Conservation (phyloP, 2,113 vertebrate genomes). For the Garra rufa region DNA sequence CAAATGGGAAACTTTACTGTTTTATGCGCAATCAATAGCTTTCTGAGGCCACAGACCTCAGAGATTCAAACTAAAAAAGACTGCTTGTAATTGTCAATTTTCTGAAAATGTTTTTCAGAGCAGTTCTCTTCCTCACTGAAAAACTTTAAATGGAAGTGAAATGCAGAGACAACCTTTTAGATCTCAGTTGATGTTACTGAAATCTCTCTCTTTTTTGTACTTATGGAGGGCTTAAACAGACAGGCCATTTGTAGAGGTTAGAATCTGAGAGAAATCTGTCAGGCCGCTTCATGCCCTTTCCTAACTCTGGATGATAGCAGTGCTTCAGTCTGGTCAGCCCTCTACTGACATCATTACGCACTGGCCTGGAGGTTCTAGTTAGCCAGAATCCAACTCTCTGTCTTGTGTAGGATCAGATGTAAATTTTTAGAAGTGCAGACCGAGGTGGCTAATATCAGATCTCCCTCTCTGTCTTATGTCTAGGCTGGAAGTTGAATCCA, state of each 20-base stretch:
- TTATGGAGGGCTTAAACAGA: constrained; percentile 65
- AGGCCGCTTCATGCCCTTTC: constrained; percentile 44
- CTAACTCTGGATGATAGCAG: background rate
- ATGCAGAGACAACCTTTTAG: constrained; percentile 70
- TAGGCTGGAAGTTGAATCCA: constrained; percentile 99
- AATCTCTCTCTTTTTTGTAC: constrained; percentile 7
- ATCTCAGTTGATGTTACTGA: constrained; percentile 62
- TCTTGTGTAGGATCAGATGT: constrained; percentile 27
- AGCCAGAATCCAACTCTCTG: constrained; percentile 22
- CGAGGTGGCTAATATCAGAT: constrained; percentile 33
- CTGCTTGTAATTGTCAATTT: background rate
- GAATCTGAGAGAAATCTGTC: constrained; percentile 66
- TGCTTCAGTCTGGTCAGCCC: constrained; percentile 20
- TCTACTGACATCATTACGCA: constrained; percentile 38
- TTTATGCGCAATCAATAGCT: background rate
- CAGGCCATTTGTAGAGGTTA: constrained; percentile 67
- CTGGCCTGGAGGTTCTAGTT: constrained; percentile 24
- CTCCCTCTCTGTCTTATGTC: constrained; percentile 50
- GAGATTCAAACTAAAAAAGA: background rate
- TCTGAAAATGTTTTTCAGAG: background rate
- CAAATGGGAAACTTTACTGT: background rate
- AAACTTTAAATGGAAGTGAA: constrained; percentile 57
- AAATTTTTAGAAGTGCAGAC: background rate
- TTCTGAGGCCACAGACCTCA: background rate
- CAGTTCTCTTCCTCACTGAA: background rate